Conservation (phyloP, 1,140 invertebrate species). For the Doryteuthis pealeii region DNA sequence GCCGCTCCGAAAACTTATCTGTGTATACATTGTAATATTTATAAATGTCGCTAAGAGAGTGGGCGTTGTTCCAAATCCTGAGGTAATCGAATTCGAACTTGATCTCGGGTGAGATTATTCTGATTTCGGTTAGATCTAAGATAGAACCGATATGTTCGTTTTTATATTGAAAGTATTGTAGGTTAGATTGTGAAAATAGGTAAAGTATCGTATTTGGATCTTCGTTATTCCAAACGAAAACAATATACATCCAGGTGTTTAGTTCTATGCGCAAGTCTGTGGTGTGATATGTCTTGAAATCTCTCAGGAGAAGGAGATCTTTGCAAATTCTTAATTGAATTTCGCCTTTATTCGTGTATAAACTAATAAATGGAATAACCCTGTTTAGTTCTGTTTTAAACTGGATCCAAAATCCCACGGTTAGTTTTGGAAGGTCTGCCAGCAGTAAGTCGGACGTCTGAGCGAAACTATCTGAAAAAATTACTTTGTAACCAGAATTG, state of each 20-base stretch:
- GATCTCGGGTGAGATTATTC: conserved; percentile 1
- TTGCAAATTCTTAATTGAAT: conserved; percentile 16
- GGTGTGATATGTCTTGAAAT: too few relatives aligned
- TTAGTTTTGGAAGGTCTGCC: conserved; percentile 16
- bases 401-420: conserved; percentile 18
- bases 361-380: neutral
- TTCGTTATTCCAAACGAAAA: conserved; percentile 24
- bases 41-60: conserved; percentile 23
- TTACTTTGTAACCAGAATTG: conserved; percentile 18
- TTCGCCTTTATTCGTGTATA: neutral
- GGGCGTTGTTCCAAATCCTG: conserved; percentile 23
- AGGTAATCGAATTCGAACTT: conserved; percentile 28
- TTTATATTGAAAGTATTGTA: conserved; percentile 21
- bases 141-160: neutral
- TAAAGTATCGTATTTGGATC: conserved; percentile 23
- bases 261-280: neutral
- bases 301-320: conserved; percentile 7
- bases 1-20: conserved; percentile 8
- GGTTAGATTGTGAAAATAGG: conserved; percentile 20
- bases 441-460: neutral
- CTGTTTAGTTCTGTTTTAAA: neutral
- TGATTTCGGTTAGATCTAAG: conserved; percentile 18
- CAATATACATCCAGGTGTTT: conserved; percentile 27
- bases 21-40: conserved; percentile 19
- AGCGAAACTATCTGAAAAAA: neutral